Conservation (phyloP, 2,797 vertebrate genomes). For the Labroides dimidiatus region DNA sequence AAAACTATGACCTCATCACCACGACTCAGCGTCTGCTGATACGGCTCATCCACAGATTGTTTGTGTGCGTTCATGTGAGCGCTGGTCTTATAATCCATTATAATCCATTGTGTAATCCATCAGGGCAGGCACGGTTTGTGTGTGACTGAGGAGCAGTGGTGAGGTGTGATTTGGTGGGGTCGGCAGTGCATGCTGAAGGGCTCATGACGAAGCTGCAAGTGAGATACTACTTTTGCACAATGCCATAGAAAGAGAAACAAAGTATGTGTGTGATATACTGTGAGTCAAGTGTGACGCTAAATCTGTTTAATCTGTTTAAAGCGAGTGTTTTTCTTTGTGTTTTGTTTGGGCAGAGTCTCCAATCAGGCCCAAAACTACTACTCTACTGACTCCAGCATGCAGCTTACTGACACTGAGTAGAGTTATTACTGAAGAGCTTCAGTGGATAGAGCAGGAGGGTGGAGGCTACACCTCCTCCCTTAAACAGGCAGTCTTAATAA, state of each 20-base stretch:
- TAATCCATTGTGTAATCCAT: slow-evolving; percentile 74
- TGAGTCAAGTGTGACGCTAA: slow-evolving; percentile 6
- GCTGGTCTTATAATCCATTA: slow-evolving; percentile 64
- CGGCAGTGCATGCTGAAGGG: slow-evolving; percentile 43
- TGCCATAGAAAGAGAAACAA: slow-evolving; percentile 8
- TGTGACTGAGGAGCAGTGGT: slow-evolving; percentile 50
- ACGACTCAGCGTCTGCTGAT: slow-evolving; percentile 21
- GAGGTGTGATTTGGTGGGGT: slow-evolving; percentile 63
- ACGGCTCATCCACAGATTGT: slow-evolving; percentile 16
- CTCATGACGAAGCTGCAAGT: slow-evolving; percentile 29
- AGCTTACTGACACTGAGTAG: not conserved
- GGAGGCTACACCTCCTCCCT: too few species aligned
- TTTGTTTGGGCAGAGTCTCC: not conserved
- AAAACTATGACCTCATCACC: slow-evolving; percentile 32
- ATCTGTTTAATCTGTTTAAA: slow-evolving; percentile 24
- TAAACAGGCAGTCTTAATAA: too few species aligned
- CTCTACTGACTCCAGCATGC: not conserved
- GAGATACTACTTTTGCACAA: slow-evolving; percentile 38
- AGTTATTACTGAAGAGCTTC: too few species aligned
- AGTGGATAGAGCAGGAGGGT: too few species aligned
- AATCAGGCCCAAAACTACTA: not conserved
- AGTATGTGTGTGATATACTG: not conserved
- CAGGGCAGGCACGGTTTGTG: slow-evolving; percentile 60
- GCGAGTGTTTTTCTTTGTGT: slow-evolving; percentile 19
- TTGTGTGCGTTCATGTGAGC: slow-evolving; percentile 44